Base-by-base conservation (phyloP, 1,140 invertebrate genomes). In the Euwallacea similis region DNA sequence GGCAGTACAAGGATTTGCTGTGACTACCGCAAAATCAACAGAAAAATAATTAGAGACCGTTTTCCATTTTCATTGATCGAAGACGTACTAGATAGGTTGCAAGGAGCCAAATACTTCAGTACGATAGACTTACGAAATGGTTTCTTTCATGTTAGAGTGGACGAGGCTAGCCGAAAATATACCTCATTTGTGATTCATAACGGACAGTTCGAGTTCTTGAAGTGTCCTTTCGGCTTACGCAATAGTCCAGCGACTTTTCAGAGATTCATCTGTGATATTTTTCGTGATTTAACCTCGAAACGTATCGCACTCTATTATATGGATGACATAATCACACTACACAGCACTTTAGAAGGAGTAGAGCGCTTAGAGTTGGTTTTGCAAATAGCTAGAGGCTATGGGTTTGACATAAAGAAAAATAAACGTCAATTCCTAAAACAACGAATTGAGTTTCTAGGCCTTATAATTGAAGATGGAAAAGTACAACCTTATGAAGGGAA, bases 21-120 rank as follows among this genome's bases (percentile, higher is more conserved):
- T 6, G 85, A 88, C 72, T 87, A 82, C 72, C 72, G 84, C 8
- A 58, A 67, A 47, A 58, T 87, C 2, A 87, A 87, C 71, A 74
- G 76, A 46, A 72, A 64, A 42, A 76, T 80, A 41, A 56, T 77
- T 41, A 76, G 79, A 74, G 73, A 82, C 61, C 66, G 73, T 10
- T 83, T 69, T 75, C 76, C 76, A 2, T 47, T 78, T 15, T 75
- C 74, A 10, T 55, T 75, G 60, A 79, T 79, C 15, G 76, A 77
- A 13, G 75, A 77, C 44, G 65, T 59, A 53, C 43, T 78, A 2
- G 73, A 76, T 71, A 56, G 50, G 61, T 68, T 78, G 56, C 59
- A 76, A 62, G 55, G 46, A 41, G 72, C 69, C 43, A 70, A 43
- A 55, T 60, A 72, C 47, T 81, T 79, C 69, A 72, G 47, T 21